phyloP scores from a whole-genome alignment of 1,140 invertebrate genomes.

The Mya arenaria region DNA sequence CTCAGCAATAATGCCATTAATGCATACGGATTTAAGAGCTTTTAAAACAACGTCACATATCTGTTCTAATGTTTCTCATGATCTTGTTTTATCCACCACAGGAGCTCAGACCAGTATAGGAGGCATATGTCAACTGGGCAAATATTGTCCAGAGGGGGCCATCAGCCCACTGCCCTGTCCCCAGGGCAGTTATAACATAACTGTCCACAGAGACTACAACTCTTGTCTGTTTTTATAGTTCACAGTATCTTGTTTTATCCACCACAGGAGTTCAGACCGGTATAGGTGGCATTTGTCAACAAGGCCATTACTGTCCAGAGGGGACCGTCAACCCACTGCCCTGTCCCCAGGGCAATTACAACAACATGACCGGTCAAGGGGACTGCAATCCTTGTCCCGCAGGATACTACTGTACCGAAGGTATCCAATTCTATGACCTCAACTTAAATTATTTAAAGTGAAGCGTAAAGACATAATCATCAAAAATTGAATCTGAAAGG shows the following conservation, averaged over 20 bases:
- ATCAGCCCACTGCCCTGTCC: constrained; percentile 72
- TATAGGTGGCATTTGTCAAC: constrained; percentile 71
- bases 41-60: no score
- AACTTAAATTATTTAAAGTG: no score
- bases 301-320: constrained; percentile 75
- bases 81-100: no score
- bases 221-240: no score
- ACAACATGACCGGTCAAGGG: constrained; percentile 71
- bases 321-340: constrained; percentile 69
- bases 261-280: constrained; percentile 72
- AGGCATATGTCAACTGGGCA: constrained; percentile 70
- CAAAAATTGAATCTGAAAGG: no score
- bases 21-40: no score
- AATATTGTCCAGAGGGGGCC: constrained; percentile 75
- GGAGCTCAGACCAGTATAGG: constrained; percentile 73
- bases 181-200: constrained; percentile 71
- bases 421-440: no score
- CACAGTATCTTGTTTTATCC: no score
- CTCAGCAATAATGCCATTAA: no score
- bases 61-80: no score
- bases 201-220: constrained; percentile 66
- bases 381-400: constrained; percentile 71
- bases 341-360: constrained; percentile 74
- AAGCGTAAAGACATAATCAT: no score
- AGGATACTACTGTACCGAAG: constrained; percentile 71